A percentile compares a stretch with the other conserved stretches of the same genome.
Conservation (phyloP, 2,888 invertebrate genomes). For the Horisme vitalbata region DNA sequence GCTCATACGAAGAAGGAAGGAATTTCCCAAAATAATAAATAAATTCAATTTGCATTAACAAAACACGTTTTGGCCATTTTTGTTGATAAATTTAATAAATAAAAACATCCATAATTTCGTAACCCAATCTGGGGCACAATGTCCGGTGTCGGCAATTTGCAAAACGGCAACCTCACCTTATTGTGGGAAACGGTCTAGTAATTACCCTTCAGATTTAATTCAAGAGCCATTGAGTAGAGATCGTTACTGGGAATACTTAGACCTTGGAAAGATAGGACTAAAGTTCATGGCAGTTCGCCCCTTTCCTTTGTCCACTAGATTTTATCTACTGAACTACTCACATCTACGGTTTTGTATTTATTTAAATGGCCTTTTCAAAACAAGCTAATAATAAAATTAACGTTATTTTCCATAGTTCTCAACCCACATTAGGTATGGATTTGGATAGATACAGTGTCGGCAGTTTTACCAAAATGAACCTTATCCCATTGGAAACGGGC, state of each 20-base stretch:
- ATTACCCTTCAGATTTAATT: constrained; percentile 48
- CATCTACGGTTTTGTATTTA: background rate
- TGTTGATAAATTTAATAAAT: background rate
- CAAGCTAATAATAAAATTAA: background rate
- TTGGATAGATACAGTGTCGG: constrained; percentile 19
- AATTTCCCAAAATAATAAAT: too few species aligned
- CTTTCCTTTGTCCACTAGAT: background rate
- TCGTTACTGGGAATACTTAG: constrained; percentile 16
- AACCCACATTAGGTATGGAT: constrained; percentile 1
- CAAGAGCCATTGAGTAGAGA: constrained; percentile 17
- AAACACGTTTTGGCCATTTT: too few species aligned
- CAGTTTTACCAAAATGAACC: constrained; percentile 32
- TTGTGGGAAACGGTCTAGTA: constrained; percentile 38
- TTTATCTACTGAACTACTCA: background rate
- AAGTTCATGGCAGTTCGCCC: constrained; percentile 4
- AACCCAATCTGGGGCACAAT: constrained; percentile 14
- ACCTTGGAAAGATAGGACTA: constrained; percentile 13
- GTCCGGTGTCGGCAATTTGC: constrained; percentile 33
- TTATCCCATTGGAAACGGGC: constrained; percentile 44
- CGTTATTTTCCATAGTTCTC: background rate
- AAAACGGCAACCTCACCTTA: constrained; percentile 33
- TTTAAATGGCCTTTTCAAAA: background rate
- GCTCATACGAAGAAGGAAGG: too few species aligned
- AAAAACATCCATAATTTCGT: constrained; percentile 5
- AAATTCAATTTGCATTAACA: too few species aligned